These are phyloP conservation scores for Emmelina monodactyla DNA, from an alignment of 2,888 invertebrate genomes.

Conservation along the genomic window DNA sequence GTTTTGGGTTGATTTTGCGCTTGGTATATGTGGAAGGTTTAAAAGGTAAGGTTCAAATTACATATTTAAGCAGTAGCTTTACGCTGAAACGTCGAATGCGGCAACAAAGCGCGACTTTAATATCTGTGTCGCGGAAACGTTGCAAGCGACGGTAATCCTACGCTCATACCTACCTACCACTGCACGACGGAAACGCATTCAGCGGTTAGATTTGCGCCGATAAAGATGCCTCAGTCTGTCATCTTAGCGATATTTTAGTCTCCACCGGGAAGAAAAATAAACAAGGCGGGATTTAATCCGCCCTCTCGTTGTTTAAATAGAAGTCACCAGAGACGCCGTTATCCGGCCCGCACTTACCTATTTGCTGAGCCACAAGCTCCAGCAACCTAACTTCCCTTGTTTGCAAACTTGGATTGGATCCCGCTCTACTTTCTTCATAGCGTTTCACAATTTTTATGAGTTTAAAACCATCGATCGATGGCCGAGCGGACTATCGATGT, in stretches of 20 bases:
- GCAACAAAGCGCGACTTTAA: conserved; percentile 53
- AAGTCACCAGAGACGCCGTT: conserved; percentile 55
- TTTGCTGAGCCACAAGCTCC: conserved; percentile 41
- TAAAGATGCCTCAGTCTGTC: conserved; percentile 47
- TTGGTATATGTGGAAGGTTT: no score
- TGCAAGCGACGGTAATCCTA: conserved; percentile 52
- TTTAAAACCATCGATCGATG: conserved; percentile 47
- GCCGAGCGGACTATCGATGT: conserved; percentile 30
- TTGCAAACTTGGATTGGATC: conserved; percentile 65
- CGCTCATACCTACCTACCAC: conserved; percentile 25
- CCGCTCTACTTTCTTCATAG: conserved; percentile 56
- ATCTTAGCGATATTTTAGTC: conserved; percentile 41
- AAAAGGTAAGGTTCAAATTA: no score
- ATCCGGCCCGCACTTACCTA: conserved; percentile 48
- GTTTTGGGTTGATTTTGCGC: no score
- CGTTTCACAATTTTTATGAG: conserved; percentile 61
- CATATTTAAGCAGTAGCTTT: conserved; percentile 50
- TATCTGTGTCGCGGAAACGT: conserved; percentile 33
- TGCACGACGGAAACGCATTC: conserved; percentile 29
- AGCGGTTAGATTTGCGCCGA: conserved; percentile 43
- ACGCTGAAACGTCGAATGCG: conserved; percentile 44
- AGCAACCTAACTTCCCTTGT: conserved; percentile 58
- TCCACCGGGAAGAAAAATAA: conserved; percentile 45
- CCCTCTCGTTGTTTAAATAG: conserved; percentile 58
- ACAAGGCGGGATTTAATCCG: conserved; percentile 54